These are phyloP conservation scores for Watsonalla cultraria DNA, from an alignment of 2,888 invertebrate species.

Conservation along the genomic window DNA sequence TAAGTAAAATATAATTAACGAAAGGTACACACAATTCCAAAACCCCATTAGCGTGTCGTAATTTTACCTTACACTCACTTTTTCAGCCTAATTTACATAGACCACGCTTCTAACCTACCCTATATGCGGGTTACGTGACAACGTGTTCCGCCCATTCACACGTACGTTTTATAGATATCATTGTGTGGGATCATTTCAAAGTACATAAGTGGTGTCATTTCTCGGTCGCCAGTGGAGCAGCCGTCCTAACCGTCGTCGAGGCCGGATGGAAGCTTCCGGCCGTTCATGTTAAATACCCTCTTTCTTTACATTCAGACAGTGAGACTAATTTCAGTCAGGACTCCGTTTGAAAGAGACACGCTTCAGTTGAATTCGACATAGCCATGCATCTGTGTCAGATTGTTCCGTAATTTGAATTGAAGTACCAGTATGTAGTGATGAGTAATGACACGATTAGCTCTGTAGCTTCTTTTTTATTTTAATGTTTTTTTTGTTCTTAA, in stretches of 20 bases:
- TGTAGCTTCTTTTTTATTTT: too few species aligned
- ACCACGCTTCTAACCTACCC: constrained; percentile 15
- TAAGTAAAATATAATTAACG: neutral
- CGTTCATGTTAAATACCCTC: constrained; percentile 39
- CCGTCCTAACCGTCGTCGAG: constrained; percentile 17
- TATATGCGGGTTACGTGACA: constrained; percentile 16
- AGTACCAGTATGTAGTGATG: neutral
- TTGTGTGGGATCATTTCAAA: neutral
- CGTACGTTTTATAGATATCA: neutral
- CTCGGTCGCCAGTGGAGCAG: constrained; percentile 15
- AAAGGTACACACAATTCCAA: neutral
- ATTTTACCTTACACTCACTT: neutral
- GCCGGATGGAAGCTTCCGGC: constrained; percentile 41
- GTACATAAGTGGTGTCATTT: constrained; percentile 10
- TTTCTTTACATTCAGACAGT: constrained; percentile 20
- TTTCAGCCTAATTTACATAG: constrained; percentile 10
- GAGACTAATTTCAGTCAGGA: constrained; percentile 29
- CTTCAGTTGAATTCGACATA: neutral
- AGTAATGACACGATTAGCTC: too few species aligned
- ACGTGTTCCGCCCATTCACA: constrained; percentile 11
- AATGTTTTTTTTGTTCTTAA: too few species aligned
- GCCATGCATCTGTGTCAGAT: neutral
- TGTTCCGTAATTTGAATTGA: neutral
- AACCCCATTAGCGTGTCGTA: neutral
- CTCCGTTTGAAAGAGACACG: constrained; percentile 15